phyloP scores from a whole-genome alignment of 2,113 vertebrate genomes.

The Dasyornis broadbenti region DNA sequence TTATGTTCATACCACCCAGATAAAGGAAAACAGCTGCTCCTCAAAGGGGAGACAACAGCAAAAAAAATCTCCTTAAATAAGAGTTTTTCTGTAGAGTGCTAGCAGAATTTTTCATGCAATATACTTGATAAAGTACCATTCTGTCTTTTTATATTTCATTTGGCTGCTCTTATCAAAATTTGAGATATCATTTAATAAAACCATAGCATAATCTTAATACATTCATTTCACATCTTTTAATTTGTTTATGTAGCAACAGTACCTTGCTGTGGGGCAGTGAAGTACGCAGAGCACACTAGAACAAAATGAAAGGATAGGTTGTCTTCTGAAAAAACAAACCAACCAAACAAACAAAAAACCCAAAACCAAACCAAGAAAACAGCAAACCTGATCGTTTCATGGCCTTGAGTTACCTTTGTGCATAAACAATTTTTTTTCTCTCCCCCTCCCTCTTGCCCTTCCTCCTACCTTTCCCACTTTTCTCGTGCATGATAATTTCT shows the following conservation, averaged over 20 bases:
- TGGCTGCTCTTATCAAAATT: not conserved
- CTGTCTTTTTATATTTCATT: not conserved
- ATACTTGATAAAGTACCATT: not conserved
- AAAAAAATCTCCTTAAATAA: not conserved
- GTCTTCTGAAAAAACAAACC: not conserved
- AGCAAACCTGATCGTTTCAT: not conserved
- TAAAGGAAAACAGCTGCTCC: constrained; percentile 12
- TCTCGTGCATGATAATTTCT: not conserved
- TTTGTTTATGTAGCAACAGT: not conserved
- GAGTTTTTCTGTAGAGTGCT: not conserved
- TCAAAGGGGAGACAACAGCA: not conserved
- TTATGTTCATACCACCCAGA: not conserved
- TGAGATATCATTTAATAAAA: not conserved
- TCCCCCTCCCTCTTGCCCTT: not conserved
- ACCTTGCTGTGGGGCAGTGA: not conserved
- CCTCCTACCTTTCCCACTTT: not conserved
- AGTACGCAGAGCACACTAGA: not conserved
- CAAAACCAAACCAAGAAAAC: not conserved
- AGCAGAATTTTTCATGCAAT: not conserved
- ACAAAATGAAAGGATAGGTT: constrained; percentile 20
- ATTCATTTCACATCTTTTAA: not conserved
- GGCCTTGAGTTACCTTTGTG: constrained; percentile 26
- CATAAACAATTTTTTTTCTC: constrained; percentile 2
- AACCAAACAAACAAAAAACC: not conserved
- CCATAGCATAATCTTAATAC: not conserved